Evolutionary conservation across 2,888 invertebrate species (phyloP), one percentile per base, ranked within the genome.

Genomic region (Chalcis sispes): DNA sequence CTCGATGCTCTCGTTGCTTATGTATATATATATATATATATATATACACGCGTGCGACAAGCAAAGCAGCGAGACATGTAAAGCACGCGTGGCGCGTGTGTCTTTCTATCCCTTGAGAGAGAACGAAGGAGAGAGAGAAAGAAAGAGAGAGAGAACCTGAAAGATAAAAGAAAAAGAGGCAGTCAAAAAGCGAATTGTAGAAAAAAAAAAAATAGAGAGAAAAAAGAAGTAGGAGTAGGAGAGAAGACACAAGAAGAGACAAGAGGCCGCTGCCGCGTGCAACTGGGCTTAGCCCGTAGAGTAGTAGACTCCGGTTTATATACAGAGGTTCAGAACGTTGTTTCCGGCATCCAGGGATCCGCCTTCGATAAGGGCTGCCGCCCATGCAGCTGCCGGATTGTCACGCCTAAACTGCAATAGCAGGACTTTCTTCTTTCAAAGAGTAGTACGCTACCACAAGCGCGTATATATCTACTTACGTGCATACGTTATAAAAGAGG

Each of bases 311-410:
- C n/a, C n/a, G n/a, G n/a, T n/a, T n/a, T n/a, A n/a, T n/a, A n/a
- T n/a, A 48, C 48, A 56, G 48, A 10, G 58, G 42, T 42, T 42
- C 15, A 15, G 42, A 42, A 18, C 56, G 67, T 67, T 56, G 70
- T 65, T 75, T 75, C 75, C 71, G 71, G 66, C 75, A 76, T n/a
- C 23, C 58, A 23, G 50, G 75, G 75, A 72, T 72, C 72, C 75
- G 80, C 77, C 65, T 65, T 73, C 78, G 80, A 81, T 81, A 79
- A 79, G 78, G 58, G 64, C 56, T 59, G 58, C 54, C 65, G 70
- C 71, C 75, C 71, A 71, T 71, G 71, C 75, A 75, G 75, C 75
- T 75, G 75, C 71, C 73, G 75, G 67, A 73, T 80, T 79, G 77
- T 72, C 76, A 77, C 79, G 78, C 72, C 75, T 65, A 78, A 79